Conservation (phyloP, 1,140 invertebrate species). For the Sarcophaga peregrina region DNA sequence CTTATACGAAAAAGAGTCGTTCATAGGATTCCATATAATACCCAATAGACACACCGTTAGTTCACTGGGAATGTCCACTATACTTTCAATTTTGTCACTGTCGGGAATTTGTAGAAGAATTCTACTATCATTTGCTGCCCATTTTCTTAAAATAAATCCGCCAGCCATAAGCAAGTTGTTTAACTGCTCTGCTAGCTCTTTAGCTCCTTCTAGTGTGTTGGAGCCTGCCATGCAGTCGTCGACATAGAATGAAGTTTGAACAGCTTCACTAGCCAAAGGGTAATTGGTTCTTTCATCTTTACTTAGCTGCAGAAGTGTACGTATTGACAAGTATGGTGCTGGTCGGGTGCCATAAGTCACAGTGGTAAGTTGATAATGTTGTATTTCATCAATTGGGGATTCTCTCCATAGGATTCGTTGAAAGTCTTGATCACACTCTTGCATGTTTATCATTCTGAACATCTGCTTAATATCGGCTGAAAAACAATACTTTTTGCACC, state of each 20-base stretch:
- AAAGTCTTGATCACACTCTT: not conserved
- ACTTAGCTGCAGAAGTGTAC: conserved; percentile 30
- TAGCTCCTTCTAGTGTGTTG: not conserved
- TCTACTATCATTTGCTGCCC: conserved; percentile 48
- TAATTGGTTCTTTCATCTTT: not conserved
- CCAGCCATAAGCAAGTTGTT: conserved; percentile 43
- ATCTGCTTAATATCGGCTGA: conserved; percentile 63
- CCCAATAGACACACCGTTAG: conserved; percentile 27
- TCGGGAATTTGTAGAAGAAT: conserved; percentile 34
- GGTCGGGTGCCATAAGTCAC: conserved; percentile 36
- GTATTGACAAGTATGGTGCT: conserved; percentile 39
- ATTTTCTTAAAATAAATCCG: conserved; percentile 55
- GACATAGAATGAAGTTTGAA: conserved; percentile 34
- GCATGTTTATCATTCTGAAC: conserved; percentile 55
- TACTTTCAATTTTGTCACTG: not conserved
- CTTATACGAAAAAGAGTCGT: conserved; percentile 24
- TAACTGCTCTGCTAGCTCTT: not conserved
- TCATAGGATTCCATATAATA: conserved; percentile 30
- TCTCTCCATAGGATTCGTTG: not conserved
- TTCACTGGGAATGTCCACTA: not conserved
- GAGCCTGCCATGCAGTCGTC: conserved; percentile 39
- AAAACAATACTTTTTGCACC: not conserved
- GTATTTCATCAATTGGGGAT: not conserved
- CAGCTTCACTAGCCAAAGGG: not conserved
- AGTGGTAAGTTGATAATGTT: conserved; percentile 6